Evolutionary conservation across 2,113 vertebrate species (phyloP).

Genomic region (Corynorhinus townsendii): DNA sequence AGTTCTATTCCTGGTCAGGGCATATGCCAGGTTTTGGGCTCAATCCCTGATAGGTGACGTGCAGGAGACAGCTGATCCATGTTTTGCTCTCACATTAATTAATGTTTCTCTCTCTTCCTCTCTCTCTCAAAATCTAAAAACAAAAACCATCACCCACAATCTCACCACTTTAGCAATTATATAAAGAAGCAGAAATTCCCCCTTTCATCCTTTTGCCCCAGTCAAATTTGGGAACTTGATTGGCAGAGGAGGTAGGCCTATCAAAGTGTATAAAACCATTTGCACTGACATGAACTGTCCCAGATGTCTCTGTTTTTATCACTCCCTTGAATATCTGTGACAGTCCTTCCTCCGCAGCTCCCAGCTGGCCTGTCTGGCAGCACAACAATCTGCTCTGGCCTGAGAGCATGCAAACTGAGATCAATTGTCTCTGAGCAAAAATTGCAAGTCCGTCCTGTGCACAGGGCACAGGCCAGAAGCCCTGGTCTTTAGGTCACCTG

Average conservation of each 20-base stretch:
- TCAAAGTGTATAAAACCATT: too few species aligned
- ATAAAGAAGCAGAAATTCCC: not conserved
- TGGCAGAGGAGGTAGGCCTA: not conserved
- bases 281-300: fast-evolving
- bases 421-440: not conserved
- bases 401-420: fast-evolving
- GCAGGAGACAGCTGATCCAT: not conserved
- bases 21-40: not conserved
- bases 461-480: not conserved
- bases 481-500: not conserved
- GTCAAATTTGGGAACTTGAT: not conserved
- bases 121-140: not conserved
- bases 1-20: not conserved
- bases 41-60: not conserved
- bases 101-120: not conserved
- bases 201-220: not conserved
- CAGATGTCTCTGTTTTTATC: not conserved
- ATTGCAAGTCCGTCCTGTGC: not conserved
- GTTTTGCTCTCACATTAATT: not conserved
- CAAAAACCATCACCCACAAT: not conserved
- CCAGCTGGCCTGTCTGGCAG: not conserved
- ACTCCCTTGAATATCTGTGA: not conserved
- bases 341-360: not conserved
- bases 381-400: not conserved
- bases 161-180: not conserved